phyloP scores from a whole-genome alignment of 2,888 invertebrate species.

The Tetheella fluctuosa region DNA sequence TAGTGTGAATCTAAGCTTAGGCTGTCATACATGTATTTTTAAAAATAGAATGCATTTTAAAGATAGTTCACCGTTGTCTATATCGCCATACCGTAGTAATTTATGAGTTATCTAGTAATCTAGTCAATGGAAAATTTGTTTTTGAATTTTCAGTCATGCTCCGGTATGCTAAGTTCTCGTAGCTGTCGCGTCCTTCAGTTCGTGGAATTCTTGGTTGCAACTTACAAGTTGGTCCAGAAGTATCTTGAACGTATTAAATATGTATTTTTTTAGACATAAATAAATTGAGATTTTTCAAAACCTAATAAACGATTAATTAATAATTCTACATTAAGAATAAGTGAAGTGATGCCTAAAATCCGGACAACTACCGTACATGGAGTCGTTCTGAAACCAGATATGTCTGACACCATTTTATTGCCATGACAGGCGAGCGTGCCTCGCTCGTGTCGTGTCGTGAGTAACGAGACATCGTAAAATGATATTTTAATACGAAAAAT shows the following conservation, averaged over 20 bases:
- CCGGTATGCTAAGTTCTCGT: too few species aligned
- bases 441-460: slow-evolving; percentile 4
- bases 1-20: slow-evolving; percentile 11
- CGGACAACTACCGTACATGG: slow-evolving; percentile 38
- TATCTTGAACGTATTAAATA: too few species aligned
- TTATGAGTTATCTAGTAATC: too few species aligned
- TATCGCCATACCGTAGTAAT: too few species aligned
- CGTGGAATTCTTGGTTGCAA: too few species aligned
- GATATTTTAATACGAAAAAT: slow-evolving; percentile 24
- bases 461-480: slow-evolving; percentile 22
- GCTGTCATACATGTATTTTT: slow-evolving; percentile 15
- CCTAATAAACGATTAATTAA: neutral
- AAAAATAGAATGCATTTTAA: slow-evolving; percentile 11
- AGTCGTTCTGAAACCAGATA: slow-evolving; percentile 41
- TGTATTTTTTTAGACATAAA: too few species aligned
- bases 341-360: slow-evolving; percentile 31
- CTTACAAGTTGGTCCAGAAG: too few species aligned
- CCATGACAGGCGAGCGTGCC: slow-evolving; percentile 33
- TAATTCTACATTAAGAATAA: slow-evolving; percentile 15
- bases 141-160: too few species aligned
- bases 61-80: too few species aligned
- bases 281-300: neutral
- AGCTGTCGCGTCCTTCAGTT: too few species aligned
- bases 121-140: too few species aligned
- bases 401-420: slow-evolving; percentile 40